phyloP scores from a whole-genome alignment of 2,113 vertebrate species.

The Tachysurus vachellii region DNA sequence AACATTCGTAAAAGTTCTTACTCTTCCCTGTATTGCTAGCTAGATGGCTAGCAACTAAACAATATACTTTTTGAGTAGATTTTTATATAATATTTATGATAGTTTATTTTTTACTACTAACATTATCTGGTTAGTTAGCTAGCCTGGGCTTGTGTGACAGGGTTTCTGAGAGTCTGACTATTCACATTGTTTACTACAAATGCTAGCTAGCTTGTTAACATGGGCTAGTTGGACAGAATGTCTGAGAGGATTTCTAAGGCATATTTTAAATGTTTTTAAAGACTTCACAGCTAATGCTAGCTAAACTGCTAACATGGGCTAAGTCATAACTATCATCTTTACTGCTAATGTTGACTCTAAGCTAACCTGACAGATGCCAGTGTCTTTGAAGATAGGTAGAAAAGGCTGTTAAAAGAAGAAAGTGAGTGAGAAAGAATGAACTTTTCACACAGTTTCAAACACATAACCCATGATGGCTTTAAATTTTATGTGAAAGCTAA shows the following conservation, averaged over 20 bases:
- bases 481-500: conserved; percentile 29
- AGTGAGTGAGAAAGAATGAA: neutral
- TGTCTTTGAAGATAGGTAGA: neutral
- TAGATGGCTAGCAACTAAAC: neutral
- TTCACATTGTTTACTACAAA: neutral
- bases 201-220: neutral
- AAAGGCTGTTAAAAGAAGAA: neutral
- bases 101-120: neutral
- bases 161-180: neutral
- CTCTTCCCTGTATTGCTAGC: neutral
- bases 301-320: neutral
- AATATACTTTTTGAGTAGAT: neutral
- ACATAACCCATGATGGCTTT: neutral
- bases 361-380: neutral
- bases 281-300: neutral
- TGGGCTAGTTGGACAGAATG: neutral
- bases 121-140: neutral
- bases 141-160: neutral
- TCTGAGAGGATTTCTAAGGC: neutral
- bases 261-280: neutral
- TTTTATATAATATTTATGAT: neutral
- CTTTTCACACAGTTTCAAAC: neutral
- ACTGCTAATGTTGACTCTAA: neutral
- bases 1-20: neutral
- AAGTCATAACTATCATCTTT: neutral